phyloP scores from a whole-genome alignment of 2,888 invertebrate genomes.

The Carcina quercana region DNA sequence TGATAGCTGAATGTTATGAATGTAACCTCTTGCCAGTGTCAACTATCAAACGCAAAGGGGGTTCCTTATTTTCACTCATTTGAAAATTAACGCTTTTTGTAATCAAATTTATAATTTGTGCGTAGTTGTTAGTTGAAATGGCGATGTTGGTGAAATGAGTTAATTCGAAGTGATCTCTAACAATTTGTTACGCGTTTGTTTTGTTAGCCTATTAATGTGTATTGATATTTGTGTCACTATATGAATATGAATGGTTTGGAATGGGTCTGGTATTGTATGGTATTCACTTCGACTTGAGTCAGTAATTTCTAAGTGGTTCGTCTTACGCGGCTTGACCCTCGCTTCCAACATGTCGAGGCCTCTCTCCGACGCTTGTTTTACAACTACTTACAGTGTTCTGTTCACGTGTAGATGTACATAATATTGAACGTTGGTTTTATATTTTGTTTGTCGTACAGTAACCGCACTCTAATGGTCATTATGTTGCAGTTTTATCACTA shows the following conservation, averaged over 20 bases:
- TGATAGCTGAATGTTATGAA: conserved; percentile 36
- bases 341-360: conserved; percentile 67
- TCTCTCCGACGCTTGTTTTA: conserved; percentile 65
- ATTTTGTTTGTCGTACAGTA: conserved; percentile 74
- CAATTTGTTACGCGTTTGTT: too few relatives aligned
- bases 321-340: conserved; percentile 67
- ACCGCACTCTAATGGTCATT: conserved; percentile 75
- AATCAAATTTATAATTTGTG: conserved; percentile 39
- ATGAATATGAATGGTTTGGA: too few relatives aligned
- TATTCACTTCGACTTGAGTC: conserved; percentile 51
- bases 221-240: too few relatives aligned
- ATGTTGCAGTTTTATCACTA: conserved; percentile 75
- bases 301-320: conserved; percentile 67
- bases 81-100: conserved; percentile 36
- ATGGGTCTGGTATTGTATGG: too few relatives aligned
- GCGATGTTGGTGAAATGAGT: conserved; percentile 56
- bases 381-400: conserved; percentile 69
- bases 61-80: conserved; percentile 45
- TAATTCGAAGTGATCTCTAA: conserved; percentile 56
- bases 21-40: conserved; percentile 56
- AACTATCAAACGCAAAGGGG: conserved; percentile 71
- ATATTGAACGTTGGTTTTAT: conserved; percentile 59
- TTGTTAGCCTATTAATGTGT: too few relatives aligned
- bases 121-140: conserved; percentile 69
- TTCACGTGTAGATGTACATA: conserved; percentile 70